Conservation (phyloP, 2,113 vertebrate species). For the Sylvietta virens region DNA sequence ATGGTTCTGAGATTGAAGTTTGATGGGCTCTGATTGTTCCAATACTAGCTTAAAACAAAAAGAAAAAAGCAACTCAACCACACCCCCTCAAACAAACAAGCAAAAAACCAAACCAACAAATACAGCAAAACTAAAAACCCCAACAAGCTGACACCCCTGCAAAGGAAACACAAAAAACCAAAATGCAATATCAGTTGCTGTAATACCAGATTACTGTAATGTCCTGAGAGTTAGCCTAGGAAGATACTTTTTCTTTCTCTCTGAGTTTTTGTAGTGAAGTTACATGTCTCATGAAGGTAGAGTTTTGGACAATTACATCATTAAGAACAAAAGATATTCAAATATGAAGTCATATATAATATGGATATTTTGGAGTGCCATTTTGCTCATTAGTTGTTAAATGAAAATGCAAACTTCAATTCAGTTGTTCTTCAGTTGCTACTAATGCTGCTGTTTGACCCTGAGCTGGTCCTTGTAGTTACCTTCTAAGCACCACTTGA, state of each 20-base stretch:
- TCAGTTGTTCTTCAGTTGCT: neutral
- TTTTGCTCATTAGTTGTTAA: neutral
- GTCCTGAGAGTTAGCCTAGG: neutral
- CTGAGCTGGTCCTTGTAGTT: neutral
- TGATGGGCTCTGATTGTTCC: neutral
- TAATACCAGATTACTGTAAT: neutral
- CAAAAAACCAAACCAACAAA: neutral
- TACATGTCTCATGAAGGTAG: neutral
- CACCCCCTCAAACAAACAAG: neutral
- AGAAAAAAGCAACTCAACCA: fast-evolving
- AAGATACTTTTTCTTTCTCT: neutral
- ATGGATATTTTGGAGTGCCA: neutral
- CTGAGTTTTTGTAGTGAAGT: neutral
- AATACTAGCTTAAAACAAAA: neutral
- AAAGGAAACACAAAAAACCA: neutral
- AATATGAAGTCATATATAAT: neutral
- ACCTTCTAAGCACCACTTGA: neutral
- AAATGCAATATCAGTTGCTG: fast-evolving
- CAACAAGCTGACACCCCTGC: fast-evolving
- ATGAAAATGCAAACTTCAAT: neutral
- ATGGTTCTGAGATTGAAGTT: neutral
- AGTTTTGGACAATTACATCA: neutral
- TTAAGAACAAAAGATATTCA: neutral
- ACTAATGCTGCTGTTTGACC: neutral
- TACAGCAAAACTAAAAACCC: neutral